These are phyloP conservation scores for Zaprionus lineosus DNA, from an alignment of 2,888 invertebrate genomes.

Conservation along the genomic window DNA sequence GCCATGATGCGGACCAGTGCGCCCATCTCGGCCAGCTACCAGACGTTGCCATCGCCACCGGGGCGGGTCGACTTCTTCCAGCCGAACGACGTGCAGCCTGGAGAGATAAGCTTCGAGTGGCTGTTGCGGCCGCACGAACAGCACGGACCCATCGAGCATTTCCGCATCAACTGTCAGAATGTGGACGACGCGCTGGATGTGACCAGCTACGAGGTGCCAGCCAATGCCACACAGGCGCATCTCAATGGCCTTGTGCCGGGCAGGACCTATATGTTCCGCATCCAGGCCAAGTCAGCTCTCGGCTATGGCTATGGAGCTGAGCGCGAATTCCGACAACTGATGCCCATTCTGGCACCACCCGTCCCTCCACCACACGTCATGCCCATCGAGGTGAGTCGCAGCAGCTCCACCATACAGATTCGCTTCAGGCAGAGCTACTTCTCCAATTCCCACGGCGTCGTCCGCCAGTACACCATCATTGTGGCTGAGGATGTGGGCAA, in stretches of 20 bases:
- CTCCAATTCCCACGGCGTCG: constrained; percentile 91
- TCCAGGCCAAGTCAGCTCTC: constrained; percentile 92
- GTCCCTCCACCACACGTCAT: constrained; percentile 87
- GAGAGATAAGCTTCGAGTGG: constrained; percentile 92
- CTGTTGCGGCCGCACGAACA: constrained; percentile 88
- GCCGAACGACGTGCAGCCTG: constrained; percentile 90
- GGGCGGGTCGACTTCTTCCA: constrained; percentile 90
- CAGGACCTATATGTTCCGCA: constrained; percentile 90
- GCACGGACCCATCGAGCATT: constrained; percentile 92
- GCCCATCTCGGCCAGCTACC: constrained; percentile 90
- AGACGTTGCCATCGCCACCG: constrained; percentile 92
- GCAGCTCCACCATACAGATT: constrained; percentile 89
- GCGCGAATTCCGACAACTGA: constrained; percentile 88
- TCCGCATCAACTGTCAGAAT: constrained; percentile 89
- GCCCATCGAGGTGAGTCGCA: constrained; percentile 90
- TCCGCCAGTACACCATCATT: constrained; percentile 93
- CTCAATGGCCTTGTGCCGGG: constrained; percentile 90
- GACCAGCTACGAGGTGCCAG: constrained; percentile 85
- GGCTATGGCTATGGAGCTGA: constrained; percentile 91
- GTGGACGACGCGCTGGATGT: constrained; percentile 86
- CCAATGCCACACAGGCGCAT: constrained; percentile 87
- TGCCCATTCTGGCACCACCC: constrained; percentile 93
- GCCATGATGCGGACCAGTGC: constrained; percentile 88
- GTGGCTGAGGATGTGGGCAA: constrained; percentile 94
- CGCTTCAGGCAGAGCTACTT: constrained; percentile 94